Evolutionary conservation across 2,113 vertebrate genomes (phyloP).

Genomic region (Strix uralensis): DNA sequence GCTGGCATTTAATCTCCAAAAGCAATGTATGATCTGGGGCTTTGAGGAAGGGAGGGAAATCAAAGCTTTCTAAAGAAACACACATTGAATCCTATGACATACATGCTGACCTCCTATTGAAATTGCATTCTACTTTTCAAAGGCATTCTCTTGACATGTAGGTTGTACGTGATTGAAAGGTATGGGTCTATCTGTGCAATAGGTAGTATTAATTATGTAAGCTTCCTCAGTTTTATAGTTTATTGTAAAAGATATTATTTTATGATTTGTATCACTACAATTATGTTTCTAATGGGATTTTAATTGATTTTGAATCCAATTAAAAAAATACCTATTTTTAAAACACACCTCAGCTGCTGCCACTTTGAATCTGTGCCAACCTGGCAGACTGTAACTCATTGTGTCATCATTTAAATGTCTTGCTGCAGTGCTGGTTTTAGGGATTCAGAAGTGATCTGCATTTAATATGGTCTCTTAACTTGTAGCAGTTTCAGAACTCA

Average conservation of each 20-base stretch:
- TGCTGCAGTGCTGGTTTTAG: constrained; percentile 27
- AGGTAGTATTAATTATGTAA: constrained; percentile 60
- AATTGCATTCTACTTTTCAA: background rate
- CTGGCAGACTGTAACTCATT: constrained; percentile 48
- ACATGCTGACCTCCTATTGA: background rate
- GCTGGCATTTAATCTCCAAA: background rate
- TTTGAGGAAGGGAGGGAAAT: background rate
- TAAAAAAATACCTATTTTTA: constrained; percentile 68
- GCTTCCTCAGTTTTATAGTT: constrained; percentile 56
- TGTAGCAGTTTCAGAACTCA: constrained; percentile 15
- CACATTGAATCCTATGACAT: background rate
- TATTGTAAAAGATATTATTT: constrained; percentile 73
- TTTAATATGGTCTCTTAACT: constrained; percentile 38
- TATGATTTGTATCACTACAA: constrained; percentile 72
- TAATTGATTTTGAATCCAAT: constrained; percentile 79
- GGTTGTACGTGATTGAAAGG: background rate
- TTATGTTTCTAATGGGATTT: constrained; percentile 75
- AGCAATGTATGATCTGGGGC: background rate
- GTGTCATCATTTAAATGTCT: constrained; percentile 51
- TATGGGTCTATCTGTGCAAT: background rate
- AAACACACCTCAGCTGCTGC: constrained; percentile 67
- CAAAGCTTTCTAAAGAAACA: background rate
- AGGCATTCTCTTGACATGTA: background rate
- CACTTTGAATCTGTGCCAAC: constrained; percentile 53
- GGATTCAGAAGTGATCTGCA: constrained; percentile 39